Evolutionary conservation across 2,888 invertebrate species (phyloP).

Genomic region (Rhorus exstirpatorius): DNA sequence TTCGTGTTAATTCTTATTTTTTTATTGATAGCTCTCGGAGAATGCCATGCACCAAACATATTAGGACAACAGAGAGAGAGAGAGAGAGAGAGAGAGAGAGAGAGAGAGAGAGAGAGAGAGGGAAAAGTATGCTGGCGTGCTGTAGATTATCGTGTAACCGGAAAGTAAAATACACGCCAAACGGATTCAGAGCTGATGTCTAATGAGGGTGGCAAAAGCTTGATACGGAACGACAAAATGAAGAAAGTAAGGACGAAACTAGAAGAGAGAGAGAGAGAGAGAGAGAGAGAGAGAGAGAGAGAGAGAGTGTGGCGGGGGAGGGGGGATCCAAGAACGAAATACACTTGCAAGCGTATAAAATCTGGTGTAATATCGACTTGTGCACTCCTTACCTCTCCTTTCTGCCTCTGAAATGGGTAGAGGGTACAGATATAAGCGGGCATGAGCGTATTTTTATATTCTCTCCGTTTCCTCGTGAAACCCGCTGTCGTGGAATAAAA

Average conservation of each 20-base stretch:
- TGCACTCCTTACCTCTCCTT: constrained; percentile 25
- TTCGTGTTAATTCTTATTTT: constrained; percentile 2
- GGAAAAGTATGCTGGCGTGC: constrained; percentile 1
- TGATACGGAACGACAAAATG: constrained; percentile 32
- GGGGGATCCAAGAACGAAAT: constrained; percentile 39
- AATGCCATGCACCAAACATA: neutral
- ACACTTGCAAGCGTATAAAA: constrained; percentile 61
- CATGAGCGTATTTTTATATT: constrained; percentile 71
- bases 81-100: neutral
- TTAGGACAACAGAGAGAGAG: neutral
- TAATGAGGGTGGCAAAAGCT: constrained; percentile 43
- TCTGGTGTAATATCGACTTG: constrained; percentile 78
- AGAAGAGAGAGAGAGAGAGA: constrained; percentile 25
- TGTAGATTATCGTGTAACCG: constrained; percentile 36
- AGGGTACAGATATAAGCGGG: constrained; percentile 35
- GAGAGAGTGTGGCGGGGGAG: constrained; percentile 14
- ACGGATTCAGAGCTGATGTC: constrained; percentile 44
- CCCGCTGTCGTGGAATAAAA: neutral
- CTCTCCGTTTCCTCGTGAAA: neutral
- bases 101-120: neutral
- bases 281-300: too few relatives aligned
- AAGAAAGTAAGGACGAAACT: constrained; percentile 7
- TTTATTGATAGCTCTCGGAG: constrained; percentile 14
- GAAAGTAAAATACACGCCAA: constrained; percentile 51
- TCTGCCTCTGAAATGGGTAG: neutral